These are phyloP conservation scores for Larimichthys polyactis DNA, from an alignment of 2,113 vertebrate genomes.

Conservation along the genomic window DNA sequence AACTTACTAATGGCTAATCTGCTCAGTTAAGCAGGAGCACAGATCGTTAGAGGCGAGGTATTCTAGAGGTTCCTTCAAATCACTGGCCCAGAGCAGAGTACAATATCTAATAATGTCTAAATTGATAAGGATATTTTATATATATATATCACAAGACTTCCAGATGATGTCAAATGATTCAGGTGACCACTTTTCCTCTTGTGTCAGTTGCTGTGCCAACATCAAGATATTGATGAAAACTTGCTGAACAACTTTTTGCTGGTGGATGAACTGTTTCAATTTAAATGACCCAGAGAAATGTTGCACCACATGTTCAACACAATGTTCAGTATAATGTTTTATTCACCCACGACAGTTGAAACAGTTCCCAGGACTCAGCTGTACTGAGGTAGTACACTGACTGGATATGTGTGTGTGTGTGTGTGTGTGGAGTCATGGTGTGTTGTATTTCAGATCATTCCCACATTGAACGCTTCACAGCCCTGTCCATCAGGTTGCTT, in stretches of 20 bases:
- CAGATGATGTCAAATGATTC: neutral
- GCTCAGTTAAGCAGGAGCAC: neutral
- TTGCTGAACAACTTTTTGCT: too few relatives aligned
- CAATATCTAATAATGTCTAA: neutral
- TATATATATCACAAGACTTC: neutral
- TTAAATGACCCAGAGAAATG: neutral
- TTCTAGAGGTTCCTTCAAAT: neutral
- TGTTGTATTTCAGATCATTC: slow-evolving; percentile 29
- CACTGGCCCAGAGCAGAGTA: neutral
- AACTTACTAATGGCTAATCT: neutral
- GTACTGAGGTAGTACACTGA: slow-evolving; percentile 2
- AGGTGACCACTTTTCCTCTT: neutral
- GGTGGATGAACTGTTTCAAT: too few relatives aligned
- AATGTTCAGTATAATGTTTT: neutral
- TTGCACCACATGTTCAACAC: neutral
- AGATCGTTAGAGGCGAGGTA: neutral
- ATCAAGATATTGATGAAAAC: neutral
- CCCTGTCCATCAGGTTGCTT: slow-evolving; percentile 57
- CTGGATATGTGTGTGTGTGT: neutral
- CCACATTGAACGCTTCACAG: slow-evolving; percentile 63
- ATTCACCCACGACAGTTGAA: neutral
- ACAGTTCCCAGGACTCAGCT: slow-evolving; percentile 71
- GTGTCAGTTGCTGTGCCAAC: neutral
- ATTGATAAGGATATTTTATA: neutral
- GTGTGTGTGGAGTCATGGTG: neutral